These are phyloP conservation scores for Motacilla tschutschensis DNA, from an alignment of 2,113 vertebrate species.

Conservation along the genomic window DNA sequence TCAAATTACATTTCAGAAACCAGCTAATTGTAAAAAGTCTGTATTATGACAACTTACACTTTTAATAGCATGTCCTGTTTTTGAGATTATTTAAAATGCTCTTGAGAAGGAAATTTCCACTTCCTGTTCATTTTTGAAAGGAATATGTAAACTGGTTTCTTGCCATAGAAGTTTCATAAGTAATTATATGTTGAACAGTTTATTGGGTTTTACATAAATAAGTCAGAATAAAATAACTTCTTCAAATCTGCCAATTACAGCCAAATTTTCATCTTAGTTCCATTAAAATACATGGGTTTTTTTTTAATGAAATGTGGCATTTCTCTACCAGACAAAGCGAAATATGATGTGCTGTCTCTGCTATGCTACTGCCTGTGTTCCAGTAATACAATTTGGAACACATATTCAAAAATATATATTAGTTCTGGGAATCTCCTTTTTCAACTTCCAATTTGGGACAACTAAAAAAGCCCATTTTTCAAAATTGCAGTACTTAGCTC, in stretches of 20 bases:
- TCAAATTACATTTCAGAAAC: constrained; percentile 29
- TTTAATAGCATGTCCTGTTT: not conserved
- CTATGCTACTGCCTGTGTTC: not conserved
- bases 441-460: not conserved
- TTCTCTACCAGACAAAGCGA: not conserved
- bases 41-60: not conserved
- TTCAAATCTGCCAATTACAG: not conserved
- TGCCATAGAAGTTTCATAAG: not conserved
- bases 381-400: not conserved
- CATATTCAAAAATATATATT: not conserved
- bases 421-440: not conserved
- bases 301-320: not conserved
- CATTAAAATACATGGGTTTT: not conserved
- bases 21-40: not conserved
- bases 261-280: not conserved
- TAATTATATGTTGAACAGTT: not conserved
- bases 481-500: not conserved
- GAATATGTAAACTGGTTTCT: not conserved
- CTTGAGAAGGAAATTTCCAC: not conserved
- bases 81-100: not conserved
- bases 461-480: not conserved
- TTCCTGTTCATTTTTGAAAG: not conserved
- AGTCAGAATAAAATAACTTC: not conserved
- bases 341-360: not conserved
- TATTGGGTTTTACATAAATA: not conserved